Evolutionary conservation across 2,888 invertebrate species (phyloP).

Genomic region (Meteorus colon): DNA sequence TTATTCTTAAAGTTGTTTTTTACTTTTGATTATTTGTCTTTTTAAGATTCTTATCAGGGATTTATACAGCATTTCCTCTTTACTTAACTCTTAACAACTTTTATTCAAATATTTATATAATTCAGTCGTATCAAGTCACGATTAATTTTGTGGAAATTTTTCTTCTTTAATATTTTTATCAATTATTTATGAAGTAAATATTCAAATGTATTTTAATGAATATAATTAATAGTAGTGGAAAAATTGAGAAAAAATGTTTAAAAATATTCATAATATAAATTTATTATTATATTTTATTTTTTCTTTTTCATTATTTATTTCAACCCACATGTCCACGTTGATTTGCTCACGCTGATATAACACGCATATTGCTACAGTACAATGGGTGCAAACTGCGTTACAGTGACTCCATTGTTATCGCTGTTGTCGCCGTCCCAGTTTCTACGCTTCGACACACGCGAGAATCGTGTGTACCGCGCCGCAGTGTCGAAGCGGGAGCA

Average conservation of each 20-base stretch:
- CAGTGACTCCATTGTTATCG: conserved; percentile 68
- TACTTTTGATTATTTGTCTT: too few species aligned
- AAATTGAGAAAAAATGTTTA: not conserved
- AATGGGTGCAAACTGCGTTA: conserved; percentile 56
- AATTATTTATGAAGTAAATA: not conserved
- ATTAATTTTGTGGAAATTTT: too few species aligned
- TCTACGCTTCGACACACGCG: conserved; percentile 65
- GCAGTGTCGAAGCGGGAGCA: not conserved
- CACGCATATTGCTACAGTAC: conserved; percentile 43
- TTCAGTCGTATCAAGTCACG: too few species aligned
- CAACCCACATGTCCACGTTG: conserved; percentile 16
- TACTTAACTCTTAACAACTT: too few species aligned
- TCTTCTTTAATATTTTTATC: too few species aligned
- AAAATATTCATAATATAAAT: not conserved
- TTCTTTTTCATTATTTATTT: not conserved
- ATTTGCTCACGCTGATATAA: conserved; percentile 27
- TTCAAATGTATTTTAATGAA: not conserved
- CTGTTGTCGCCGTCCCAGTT: conserved; percentile 68
- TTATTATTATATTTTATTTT: not conserved
- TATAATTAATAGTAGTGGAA: not conserved
- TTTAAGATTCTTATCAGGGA: too few species aligned
- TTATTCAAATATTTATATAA: too few species aligned
- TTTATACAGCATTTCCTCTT: too few species aligned
- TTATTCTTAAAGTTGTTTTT: too few species aligned
- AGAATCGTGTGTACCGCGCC: conserved; percentile 26